Evolutionary conservation across 2,113 vertebrate genomes (phyloP).

Genomic region (Emydocephalus ijimae): DNA sequence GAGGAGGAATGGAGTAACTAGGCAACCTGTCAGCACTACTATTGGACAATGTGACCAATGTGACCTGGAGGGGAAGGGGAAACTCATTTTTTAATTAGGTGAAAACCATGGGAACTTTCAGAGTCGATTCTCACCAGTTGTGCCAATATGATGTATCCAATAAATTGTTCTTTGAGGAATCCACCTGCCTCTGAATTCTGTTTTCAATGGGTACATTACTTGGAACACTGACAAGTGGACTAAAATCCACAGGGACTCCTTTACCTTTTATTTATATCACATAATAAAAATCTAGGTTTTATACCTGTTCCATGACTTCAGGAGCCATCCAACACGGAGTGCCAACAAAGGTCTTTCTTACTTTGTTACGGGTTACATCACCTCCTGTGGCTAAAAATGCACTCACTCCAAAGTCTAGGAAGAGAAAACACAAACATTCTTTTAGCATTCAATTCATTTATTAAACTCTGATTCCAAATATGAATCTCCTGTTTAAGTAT

Average conservation of each 20-base stretch:
- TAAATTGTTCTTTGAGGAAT: too few species aligned
- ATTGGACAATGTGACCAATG: too few species aligned
- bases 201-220: too few species aligned
- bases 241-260: neutral
- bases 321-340: constrained; percentile 99
- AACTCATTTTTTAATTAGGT: too few species aligned
- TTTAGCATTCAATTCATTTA: neutral
- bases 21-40: too few species aligned
- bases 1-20: too few species aligned
- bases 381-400: constrained; percentile 94
- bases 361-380: constrained; percentile 97
- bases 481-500: neutral
- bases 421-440: neutral
- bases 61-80: too few species aligned
- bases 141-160: too few species aligned
- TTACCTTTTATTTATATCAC: neutral
- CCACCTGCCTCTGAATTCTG: too few species aligned
- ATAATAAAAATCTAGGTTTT: neutral
- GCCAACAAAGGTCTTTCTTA: constrained; percentile 97
- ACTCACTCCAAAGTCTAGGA: constrained; percentile 95
- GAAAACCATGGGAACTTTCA: too few species aligned
- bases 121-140: too few species aligned
- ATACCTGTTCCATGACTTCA: constrained; percentile 99
- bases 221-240: neutral
- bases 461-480: neutral